Percentiles rank a stretch among this genome's conserved stretches.
phyloP scores from a whole-genome alignment of 1,140 invertebrate genomes.

The Bombus confusus region DNA sequence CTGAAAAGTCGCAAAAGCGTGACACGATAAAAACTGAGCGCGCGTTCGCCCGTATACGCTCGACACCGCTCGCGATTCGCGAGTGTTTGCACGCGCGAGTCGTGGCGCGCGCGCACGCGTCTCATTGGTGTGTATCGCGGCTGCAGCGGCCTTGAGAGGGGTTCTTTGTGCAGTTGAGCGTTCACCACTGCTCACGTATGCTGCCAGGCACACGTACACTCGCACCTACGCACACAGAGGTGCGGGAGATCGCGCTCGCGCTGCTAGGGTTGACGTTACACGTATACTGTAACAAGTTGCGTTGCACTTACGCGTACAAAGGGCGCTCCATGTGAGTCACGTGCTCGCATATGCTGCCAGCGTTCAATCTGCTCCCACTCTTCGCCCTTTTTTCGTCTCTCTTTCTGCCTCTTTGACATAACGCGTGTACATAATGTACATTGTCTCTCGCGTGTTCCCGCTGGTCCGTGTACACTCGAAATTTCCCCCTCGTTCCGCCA shows the following conservation, averaged over 20 bases:
- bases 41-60: background rate
- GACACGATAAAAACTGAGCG: slow-evolving; percentile 60
- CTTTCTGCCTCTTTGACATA: slow-evolving; percentile 11
- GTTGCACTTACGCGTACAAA: slow-evolving; percentile 74
- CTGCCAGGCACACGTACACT: slow-evolving; percentile 53
- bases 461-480: background rate
- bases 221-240: slow-evolving; percentile 36
- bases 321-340: slow-evolving; percentile 77
- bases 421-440: slow-evolving; percentile 15
- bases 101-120: slow-evolving; percentile 53
- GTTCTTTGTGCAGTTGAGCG: slow-evolving; percentile 81
- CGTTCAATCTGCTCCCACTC: slow-evolving; percentile 36
- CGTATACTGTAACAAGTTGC: slow-evolving; percentile 71
- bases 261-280: slow-evolving; percentile 48
- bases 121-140: slow-evolving; percentile 61
- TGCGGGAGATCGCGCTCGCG: slow-evolving; percentile 10
- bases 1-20: slow-evolving; percentile 74
- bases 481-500: background rate
- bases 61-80: background rate
- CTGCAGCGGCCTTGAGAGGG: slow-evolving; percentile 79
- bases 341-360: slow-evolving; percentile 72
- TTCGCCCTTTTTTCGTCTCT: slow-evolving; percentile 17
- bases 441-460: slow-evolving; percentile 8
- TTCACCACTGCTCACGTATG: slow-evolving; percentile 68
- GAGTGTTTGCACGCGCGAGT: background rate